Conservation (phyloP, 2,888 invertebrate genomes). For the Dromius quadrimaculatus region DNA sequence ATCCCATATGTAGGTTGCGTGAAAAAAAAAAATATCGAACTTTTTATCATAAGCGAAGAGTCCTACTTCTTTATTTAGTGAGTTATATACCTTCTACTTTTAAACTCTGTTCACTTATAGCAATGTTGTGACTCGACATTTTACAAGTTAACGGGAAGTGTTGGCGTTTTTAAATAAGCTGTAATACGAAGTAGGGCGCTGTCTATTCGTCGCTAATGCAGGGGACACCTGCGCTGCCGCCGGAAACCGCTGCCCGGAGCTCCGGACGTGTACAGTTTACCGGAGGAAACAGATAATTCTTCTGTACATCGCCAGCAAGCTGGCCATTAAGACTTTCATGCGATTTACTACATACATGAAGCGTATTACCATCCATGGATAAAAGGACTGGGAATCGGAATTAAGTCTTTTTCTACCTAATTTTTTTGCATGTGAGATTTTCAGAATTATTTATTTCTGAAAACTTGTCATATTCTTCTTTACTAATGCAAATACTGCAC, state of each 20-base stretch:
- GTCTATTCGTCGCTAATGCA: conserved; percentile 53
- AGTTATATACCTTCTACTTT: too few relatives aligned
- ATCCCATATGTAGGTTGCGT: too few relatives aligned
- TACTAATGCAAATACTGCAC: too few relatives aligned
- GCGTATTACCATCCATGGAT: conserved; percentile 17
- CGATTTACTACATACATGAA: conserved; percentile 34
- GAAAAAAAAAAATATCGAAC: too few relatives aligned
- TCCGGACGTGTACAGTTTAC: conserved; percentile 57
- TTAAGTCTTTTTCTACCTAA: conserved; percentile 8
- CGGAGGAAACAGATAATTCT: conserved; percentile 56
- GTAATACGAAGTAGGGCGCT: conserved; percentile 13
- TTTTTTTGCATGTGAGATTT: conserved; percentile 7
- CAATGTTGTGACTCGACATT: too few relatives aligned
- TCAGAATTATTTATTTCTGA: conserved; percentile 24
- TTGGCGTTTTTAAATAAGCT: conserved; percentile 62
- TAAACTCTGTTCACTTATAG: too few relatives aligned
- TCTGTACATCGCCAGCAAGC: background rate
- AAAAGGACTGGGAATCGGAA: conserved; percentile 1
- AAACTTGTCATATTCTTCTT: too few relatives aligned
- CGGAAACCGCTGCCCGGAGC: conserved; percentile 61
- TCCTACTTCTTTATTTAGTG: too few relatives aligned
- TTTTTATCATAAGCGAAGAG: too few relatives aligned
- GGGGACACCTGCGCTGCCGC: conserved; percentile 64
- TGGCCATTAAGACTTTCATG: conserved; percentile 45
- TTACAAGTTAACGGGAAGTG: too few relatives aligned